A percentile compares a stretch with the other conserved stretches of the same genome.
Evolutionary conservation across 2,888 invertebrate genomes (phyloP).

Genomic region (Xanthia icteritia): DNA sequence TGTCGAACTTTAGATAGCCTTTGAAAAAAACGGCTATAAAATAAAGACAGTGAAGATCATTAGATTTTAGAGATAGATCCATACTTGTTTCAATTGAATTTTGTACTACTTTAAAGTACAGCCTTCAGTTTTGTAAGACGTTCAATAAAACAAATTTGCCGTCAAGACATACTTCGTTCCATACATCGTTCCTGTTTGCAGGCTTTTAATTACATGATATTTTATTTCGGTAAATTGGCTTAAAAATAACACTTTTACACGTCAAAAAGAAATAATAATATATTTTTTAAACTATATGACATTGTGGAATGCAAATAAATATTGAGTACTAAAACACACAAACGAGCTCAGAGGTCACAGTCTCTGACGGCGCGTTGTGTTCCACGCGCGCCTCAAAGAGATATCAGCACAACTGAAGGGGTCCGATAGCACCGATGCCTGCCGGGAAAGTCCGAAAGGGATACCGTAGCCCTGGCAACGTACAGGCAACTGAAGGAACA

Average conservation of each 20-base stretch:
- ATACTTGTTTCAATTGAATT: not conserved
- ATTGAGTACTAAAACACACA: too few relatives aligned
- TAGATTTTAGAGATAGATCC: slow-evolving; percentile 42
- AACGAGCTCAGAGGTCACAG: not conserved
- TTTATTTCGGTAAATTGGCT: not conserved
- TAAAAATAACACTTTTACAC: not conserved
- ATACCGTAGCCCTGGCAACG: too few relatives aligned
- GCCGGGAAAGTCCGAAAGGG: too few relatives aligned
- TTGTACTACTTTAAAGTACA: not conserved
- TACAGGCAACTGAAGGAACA: too few relatives aligned
- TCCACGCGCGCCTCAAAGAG: too few relatives aligned
- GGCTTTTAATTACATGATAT: not conserved
- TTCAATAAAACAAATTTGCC: not conserved
- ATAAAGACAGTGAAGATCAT: slow-evolving; percentile 43
- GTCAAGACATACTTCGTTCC: not conserved
- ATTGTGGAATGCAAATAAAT: too few relatives aligned
- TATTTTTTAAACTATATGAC: too few relatives aligned
- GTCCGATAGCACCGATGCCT: too few relatives aligned
- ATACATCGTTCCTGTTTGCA: too few relatives aligned
- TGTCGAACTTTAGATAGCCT: slow-evolving; percentile 62
- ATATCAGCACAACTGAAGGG: too few relatives aligned
- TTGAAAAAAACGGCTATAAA: slow-evolving; percentile 52
- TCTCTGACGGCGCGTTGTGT: too few relatives aligned
- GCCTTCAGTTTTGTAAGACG: not conserved
- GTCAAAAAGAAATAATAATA: not conserved